Conservation (phyloP, 2,113 vertebrate species). For the Melanerpes aurifrons region DNA sequence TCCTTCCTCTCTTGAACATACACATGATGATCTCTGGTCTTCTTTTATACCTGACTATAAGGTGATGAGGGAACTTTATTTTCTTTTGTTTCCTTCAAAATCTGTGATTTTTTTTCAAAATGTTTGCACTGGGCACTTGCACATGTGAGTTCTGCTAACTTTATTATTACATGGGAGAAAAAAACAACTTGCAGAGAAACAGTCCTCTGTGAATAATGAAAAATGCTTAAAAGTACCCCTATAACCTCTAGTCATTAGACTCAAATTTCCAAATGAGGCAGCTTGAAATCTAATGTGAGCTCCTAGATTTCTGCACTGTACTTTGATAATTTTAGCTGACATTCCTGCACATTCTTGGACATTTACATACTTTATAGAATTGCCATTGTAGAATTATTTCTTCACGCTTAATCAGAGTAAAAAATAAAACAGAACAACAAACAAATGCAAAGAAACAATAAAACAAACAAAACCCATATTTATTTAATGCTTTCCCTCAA, state of each 20-base stretch:
- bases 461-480: neutral
- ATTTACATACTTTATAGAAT: constrained; percentile 15
- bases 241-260: neutral
- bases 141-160: neutral
- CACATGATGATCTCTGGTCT: neutral
- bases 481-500: constrained; percentile 24
- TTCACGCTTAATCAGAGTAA: neutral
- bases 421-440: neutral
- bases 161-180: neutral
- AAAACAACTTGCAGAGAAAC: neutral
- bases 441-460: neutral
- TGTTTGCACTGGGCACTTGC: neutral
- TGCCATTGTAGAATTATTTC: neutral
- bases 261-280: constrained; percentile 30
- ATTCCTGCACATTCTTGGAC: neutral
- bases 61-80: accelerated
- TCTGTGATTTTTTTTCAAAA: neutral
- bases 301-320: constrained; percentile 18
- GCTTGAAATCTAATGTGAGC: constrained; percentile 5
- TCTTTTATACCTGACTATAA: neutral
- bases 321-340: neutral
- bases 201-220: neutral
- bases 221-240: neutral
- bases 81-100: neutral
- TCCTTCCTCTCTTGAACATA: neutral